These are phyloP conservation scores for Babylonia areolata DNA, from an alignment of 1,140 invertebrate species.

Conservation along the genomic window DNA sequence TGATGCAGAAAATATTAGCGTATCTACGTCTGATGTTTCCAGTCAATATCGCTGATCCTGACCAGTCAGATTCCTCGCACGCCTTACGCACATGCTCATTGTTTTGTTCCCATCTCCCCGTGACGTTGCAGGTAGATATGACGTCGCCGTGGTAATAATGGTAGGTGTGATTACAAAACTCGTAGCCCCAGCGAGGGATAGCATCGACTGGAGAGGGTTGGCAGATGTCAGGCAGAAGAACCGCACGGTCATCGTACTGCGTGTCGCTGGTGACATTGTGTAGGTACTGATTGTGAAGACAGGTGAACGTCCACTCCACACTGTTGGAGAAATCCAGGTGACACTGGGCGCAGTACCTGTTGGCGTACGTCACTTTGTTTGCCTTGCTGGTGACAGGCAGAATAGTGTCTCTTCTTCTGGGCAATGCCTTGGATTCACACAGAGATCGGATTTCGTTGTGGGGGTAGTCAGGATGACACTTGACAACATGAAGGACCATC, in stretches of 20 bases:
- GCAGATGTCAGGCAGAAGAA: background rate
- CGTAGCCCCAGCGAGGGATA: background rate
- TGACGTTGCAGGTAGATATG: conserved; percentile 1
- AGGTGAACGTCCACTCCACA: background rate
- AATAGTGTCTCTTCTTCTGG: background rate
- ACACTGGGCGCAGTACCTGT: conserved; percentile 1
- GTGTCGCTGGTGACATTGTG: conserved; percentile 12
- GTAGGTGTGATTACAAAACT: background rate
- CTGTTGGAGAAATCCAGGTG: background rate
- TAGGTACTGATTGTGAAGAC: conserved; percentile 14
- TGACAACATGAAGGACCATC: background rate
- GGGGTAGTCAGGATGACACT: background rate
- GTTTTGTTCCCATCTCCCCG: background rate
- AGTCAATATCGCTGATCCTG: too few species aligned
- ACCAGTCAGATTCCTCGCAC: too few species aligned
- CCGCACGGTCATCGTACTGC: background rate
- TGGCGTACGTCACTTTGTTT: background rate
- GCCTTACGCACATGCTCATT: background rate
- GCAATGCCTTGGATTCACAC: background rate
- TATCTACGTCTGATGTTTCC: too few species aligned
- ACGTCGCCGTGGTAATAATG: background rate
- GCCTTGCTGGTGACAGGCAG: background rate
- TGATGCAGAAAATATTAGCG: too few species aligned
- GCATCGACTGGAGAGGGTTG: background rate
- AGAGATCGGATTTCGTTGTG: background rate